Base-by-base conservation (phyloP, 1,140 invertebrate species). In the Agrypnia vestita region DNA sequence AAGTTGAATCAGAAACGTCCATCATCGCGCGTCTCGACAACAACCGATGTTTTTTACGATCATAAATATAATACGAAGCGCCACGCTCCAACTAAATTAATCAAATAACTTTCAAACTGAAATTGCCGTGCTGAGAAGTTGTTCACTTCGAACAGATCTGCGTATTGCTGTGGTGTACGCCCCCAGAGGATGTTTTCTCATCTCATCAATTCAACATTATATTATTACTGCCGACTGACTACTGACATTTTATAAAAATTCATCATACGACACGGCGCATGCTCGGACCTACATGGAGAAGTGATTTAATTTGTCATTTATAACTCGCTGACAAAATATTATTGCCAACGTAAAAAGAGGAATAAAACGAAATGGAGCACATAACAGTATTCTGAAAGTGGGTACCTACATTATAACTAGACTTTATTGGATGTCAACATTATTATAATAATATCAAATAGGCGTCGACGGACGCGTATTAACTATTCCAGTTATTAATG, bases 31-130 rank as follows among this genome's bases (percentile, higher is more conserved):
- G 55, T 6, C 25, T 6, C 25, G 25, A 35, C 15, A 59, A 21
- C 55, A 59, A 59, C 55, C 21, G 6, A 59, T 59, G 55, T 59
- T 59, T 59, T 55, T 59, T 59, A 59, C 15, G 3, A 59, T 59
- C n/a, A 59, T 19, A 11, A 59, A 59, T 19, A 59, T 59, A 17
- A 59, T 21, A 17, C 53, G 55, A 59, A 59, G 55, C 55, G 3
- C 55, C 21, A 35, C 25, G 25, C 25, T 12, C 15, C 4, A 59
- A 59, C 55, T 10, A 59, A 59, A 59, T 59, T 59, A 59, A 59
- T 59, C 55, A 59, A 59, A 59, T 21, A 59, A 59, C 55, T 15
- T 19, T 59, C 55, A 59, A 59, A 59, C 55, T 59, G 21, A 59
- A 59, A 59, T 59, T 59, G 17, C 55, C 21, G 15, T 21, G 15